Evolutionary conservation across 1,140 invertebrate genomes (phyloP).

Genomic region (Whitmania pigra): DNA sequence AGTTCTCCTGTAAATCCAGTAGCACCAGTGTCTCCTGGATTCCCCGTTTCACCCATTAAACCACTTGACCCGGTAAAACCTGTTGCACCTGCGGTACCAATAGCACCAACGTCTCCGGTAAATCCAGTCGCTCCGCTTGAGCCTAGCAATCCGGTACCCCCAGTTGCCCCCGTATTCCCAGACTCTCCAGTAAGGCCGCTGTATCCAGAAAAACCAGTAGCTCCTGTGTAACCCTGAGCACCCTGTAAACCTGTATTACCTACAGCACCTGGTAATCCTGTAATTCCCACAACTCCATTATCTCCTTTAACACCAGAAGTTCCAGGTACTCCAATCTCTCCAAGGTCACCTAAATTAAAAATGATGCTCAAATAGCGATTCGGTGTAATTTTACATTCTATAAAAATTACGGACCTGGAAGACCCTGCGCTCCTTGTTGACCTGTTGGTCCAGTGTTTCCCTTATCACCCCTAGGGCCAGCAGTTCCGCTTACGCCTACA

Average conservation of each 20-base stretch:
- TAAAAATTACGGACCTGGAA: no score
- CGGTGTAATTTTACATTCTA: no score
- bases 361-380: no score
- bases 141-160: slow-evolving; percentile 3
- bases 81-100: neutral
- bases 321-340: no score
- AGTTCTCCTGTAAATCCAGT: neutral
- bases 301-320: neutral
- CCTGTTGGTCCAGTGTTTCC: slow-evolving; percentile 1
- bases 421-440: no score
- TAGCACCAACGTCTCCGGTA: neutral
- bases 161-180: slow-evolving; percentile 2
- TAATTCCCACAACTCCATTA: neutral
- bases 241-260: neutral
- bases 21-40: neutral
- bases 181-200: neutral
- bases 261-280: neutral
- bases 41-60: neutral
- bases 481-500: neutral
- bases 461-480: neutral
- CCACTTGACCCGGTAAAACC: neutral
- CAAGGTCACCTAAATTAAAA: no score
- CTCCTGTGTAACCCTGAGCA: neutral
- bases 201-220: slow-evolving; percentile 3
- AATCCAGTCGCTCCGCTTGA: slow-evolving; percentile 8